Percentiles rank a stretch among this genome's conserved stretches.
phyloP scores from a whole-genome alignment of 1,140 invertebrate genomes.

The Polyergus mexicanus region DNA sequence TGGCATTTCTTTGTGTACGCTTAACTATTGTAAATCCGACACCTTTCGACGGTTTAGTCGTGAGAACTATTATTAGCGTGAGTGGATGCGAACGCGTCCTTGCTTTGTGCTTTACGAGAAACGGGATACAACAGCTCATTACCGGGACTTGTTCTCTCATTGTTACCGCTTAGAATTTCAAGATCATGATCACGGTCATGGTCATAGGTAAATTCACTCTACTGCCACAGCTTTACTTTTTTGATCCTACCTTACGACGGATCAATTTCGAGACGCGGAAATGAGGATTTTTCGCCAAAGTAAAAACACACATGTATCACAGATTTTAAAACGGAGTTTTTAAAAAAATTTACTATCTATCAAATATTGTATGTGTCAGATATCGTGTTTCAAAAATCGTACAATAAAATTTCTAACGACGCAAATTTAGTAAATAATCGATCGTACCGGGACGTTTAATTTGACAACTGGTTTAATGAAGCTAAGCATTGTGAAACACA shows the following conservation, averaged over 20 bases:
- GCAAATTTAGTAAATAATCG: conserved; percentile 7
- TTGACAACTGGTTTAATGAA: conserved; percentile 11
- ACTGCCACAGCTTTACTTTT: background rate
- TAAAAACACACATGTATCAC: background rate
- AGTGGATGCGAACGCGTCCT: conserved; percentile 75
- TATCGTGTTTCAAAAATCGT: background rate
- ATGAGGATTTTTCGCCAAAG: background rate
- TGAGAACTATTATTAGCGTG: conserved; percentile 71
- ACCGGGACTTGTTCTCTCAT: conserved; percentile 51
- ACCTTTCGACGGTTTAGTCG: conserved; percentile 7
- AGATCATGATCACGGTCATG: conserved; percentile 73
- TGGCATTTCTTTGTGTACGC: background rate
- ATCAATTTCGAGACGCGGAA: background rate
- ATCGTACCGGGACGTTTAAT: background rate
- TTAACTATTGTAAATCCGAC: background rate
- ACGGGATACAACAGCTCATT: conserved; percentile 69
- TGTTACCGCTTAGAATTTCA: conserved; percentile 59
- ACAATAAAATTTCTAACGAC: conserved; percentile 8
- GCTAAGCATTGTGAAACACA: conserved; percentile 29
- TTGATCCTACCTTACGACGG: background rate
- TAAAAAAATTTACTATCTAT: no score
- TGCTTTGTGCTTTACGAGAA: conserved; percentile 76
- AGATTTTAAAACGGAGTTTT: no score
- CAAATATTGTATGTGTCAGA: background rate
- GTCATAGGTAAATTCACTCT: background rate